phyloP scores from a whole-genome alignment of 2,888 invertebrate species.

The Hartigia nigra region DNA sequence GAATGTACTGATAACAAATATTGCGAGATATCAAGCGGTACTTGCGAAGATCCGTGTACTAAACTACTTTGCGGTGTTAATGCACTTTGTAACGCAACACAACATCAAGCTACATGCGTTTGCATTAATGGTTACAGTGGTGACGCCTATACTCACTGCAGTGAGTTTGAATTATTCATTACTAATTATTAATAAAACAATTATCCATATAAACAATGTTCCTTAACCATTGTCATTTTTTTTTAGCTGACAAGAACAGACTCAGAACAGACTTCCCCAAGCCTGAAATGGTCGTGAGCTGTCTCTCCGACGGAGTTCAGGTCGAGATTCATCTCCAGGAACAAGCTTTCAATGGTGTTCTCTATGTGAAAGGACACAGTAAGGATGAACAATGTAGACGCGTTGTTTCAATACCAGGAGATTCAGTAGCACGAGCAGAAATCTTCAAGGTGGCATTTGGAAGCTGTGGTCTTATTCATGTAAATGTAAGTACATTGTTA shows the following conservation, averaged over 20 bases:
- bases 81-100: slow-evolving; percentile 81
- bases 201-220: background rate
- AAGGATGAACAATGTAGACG: slow-evolving; percentile 91
- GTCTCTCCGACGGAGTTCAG: slow-evolving; percentile 91
- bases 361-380: slow-evolving; percentile 95
- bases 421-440: slow-evolving; percentile 74
- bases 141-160: slow-evolving; percentile 80
- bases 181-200: background rate
- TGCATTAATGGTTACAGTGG: slow-evolving; percentile 83
- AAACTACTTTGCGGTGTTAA: slow-evolving; percentile 80
- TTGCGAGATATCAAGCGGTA: slow-evolving; percentile 77
- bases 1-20: slow-evolving; percentile 83
- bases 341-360: slow-evolving; percentile 84
- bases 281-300: slow-evolving; percentile 89
- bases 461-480: slow-evolving; percentile 90
- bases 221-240: background rate
- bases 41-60: slow-evolving; percentile 84
- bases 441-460: slow-evolving; percentile 92
- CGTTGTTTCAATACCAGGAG: slow-evolving; percentile 80
- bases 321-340: slow-evolving; percentile 79
- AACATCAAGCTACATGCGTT: slow-evolving; percentile 81
- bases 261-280: slow-evolving; percentile 85
- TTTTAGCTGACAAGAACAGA: slow-evolving; percentile 63
- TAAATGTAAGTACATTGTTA: slow-evolving; percentile 75
- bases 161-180: slow-evolving; percentile 64